Evolutionary conservation across 2,113 vertebrate species (phyloP), one percentile per base, ranked within the genome.

Genomic region (Oriolus oriolus): DNA sequence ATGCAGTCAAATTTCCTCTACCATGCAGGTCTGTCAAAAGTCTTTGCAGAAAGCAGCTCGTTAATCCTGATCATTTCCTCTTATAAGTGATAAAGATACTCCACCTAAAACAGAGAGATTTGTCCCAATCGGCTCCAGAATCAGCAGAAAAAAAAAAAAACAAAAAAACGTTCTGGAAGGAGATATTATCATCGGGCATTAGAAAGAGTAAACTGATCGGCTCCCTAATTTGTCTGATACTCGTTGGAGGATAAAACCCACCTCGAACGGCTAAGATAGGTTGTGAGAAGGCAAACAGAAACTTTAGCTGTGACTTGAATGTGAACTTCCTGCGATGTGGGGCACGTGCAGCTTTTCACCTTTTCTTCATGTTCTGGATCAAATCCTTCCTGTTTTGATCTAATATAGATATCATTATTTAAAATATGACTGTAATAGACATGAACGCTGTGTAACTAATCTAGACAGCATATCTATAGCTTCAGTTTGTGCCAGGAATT

Each of bases 331-430:
- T 92, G 87, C 30, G 7, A 44, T 20, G 33, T 7, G 26, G 59
- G 57, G 74, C 71, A 94, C 24, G 52, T 88, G 86, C 65, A 86
- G 53, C 69, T 92, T 64, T 75, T 84, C 88, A 73, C 86, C 88
- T 90, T 89, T 88, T 47, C 83, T 63, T 74, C 85, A 30, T 11
- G 39, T 87, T 89, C 80, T 79, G 90, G 90, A 93, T 93, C 44
- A 69, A 90, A 89, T 92, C 88, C 92, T 90, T 90, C 89, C 89
- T 93, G 86, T 39, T 77, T 66, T 92, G 75, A 93, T 90, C 92
- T 71, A 71, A 89, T 57, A 35, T 4, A 94, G 93, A 92, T 93
- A 89, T 26, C 30, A n/a, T 71, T 78, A 78, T 83, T 95, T 92
- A 59, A 81, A 77, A 81, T 56, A 71, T 16, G 53, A 41, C 83